These are phyloP conservation scores for Archips crataeganus DNA, from an alignment of 2,888 invertebrate species.

Conservation along the genomic window DNA sequence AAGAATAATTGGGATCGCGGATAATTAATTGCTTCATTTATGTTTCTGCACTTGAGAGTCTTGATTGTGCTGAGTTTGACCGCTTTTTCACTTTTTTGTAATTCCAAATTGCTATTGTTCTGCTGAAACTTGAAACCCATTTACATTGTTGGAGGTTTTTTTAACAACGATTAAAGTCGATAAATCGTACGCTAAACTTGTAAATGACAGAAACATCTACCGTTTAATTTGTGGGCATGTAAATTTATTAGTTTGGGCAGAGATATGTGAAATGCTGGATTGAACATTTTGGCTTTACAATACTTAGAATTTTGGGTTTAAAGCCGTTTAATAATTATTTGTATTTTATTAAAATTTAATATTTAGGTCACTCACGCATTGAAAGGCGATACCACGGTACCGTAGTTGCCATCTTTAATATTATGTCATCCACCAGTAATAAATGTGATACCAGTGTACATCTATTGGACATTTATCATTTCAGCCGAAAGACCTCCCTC, in stretches of 20 bases:
- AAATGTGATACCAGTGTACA: no score
- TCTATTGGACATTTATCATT: no score
- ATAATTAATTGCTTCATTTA: constrained; percentile 86
- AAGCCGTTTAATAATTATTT: not conserved
- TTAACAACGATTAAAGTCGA: constrained; percentile 37
- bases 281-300: not conserved
- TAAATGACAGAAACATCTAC: constrained; percentile 34
- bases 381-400: no score
- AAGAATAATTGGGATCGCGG: constrained; percentile 80
- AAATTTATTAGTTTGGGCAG: constrained; percentile 23
- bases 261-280: constrained; percentile 8
- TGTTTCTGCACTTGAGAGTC: constrained; percentile 84
- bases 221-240: constrained; percentile 25
- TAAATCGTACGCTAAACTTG: constrained; percentile 35
- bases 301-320: not conserved
- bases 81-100: constrained; percentile 66
- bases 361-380: no score
- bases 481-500: no score
- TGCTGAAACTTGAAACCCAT: constrained; percentile 54
- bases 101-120: constrained; percentile 80
- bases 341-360: no score
- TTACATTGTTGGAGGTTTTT: constrained; percentile 35
- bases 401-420: no score
- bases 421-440: no score
- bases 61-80: constrained; percentile 76